Base-by-base conservation (phyloP, 2,888 invertebrate species). In the Pammene aurita region DNA sequence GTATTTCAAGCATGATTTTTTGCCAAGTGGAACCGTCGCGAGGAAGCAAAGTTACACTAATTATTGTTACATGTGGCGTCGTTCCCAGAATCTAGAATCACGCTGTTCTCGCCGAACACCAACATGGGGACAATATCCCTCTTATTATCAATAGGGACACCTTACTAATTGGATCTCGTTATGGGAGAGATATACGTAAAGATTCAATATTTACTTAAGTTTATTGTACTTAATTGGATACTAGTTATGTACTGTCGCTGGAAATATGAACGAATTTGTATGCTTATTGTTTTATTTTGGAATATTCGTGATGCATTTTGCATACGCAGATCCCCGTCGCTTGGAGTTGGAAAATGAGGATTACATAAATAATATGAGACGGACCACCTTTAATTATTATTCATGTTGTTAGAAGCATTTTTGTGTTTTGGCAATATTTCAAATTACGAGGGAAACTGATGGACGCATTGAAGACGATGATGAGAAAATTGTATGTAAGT, bases 61-160 rank as follows among this genome's bases (percentile, higher is more conserved):
- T 82, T 82, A 79, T 81, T 78, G 79, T 77, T 78, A 75, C 75
- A 73, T 73, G 72, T 73, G 71, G 70, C 72, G 77, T 72, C 76
- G 73, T 77, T 75, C 74, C 60, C 73, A 72, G 77, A 75, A 74
- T 76, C 72, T 72, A 46, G 71, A 76, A 75, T 74, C 72, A 55
- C 50, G 69, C 44, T 10, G 34, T 56, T 35, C 16, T 58, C n/a
- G 14, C 26, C 7, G n/a, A 63, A 56, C 55, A 16, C 60, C 26
- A 52, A 44, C 46, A 44, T 60, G 16, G 14, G 58, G 26, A 52
- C 38, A 41, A 62, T 62, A 41, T 0, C 13, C 50, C 18, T 58
- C 44, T 44, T 62, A 26, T 62, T 50, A 62, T 62, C 52, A 62
- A 38, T 50, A 50, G 6, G 14, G 16, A 41, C 41, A 18, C 50